A percentile compares a stretch with the other conserved stretches of the same genome.
Conservation (phyloP, 1,140 invertebrate species). For the Paralvinella palmiformis region DNA sequence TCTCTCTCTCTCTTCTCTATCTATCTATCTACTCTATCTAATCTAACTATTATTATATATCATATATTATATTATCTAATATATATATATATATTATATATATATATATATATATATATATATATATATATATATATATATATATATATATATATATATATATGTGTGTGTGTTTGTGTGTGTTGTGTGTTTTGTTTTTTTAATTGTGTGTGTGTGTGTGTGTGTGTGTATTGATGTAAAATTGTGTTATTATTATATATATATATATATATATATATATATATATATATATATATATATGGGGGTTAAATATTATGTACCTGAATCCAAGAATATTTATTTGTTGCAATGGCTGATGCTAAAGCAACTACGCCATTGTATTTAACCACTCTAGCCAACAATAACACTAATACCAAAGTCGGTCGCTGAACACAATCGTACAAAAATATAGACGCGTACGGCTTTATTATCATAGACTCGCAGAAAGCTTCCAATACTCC, state of each 20-base stretch:
- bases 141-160: no score
- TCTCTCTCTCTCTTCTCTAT: no score
- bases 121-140: no score
- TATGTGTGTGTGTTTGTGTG: no score
- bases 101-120: no score
- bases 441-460: constrained; percentile 5
- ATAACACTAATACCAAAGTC: background rate
- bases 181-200: no score
- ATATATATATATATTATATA: no score
- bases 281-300: constrained; percentile 4
- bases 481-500: no score
- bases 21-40: no score
- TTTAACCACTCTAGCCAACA: background rate
- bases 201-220: background rate
- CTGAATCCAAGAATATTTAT: background rate
- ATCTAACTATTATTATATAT: no score
- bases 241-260: background rate
- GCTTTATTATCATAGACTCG: background rate
- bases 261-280: constrained; percentile 15
- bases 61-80: no score
- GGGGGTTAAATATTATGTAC: background rate
- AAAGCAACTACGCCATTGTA: background rate
- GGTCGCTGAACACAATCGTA: constrained; percentile 2
- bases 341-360: background rate
- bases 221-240: background rate